Base-by-base conservation (phyloP, 2,888 invertebrate species). In the Crocallis elinguaria region DNA sequence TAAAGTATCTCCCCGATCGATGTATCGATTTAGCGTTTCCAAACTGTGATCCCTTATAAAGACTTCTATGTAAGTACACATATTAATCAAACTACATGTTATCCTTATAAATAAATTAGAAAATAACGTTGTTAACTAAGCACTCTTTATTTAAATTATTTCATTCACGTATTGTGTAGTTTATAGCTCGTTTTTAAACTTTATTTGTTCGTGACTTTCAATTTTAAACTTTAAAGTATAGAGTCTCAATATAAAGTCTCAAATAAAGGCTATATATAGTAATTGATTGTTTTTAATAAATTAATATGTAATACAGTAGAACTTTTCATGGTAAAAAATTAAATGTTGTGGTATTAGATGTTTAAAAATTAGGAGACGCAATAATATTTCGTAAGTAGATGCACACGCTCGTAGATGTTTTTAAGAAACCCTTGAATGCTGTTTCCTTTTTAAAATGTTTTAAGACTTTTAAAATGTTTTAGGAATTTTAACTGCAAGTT, bases 21-120 rank as follows among this genome's bases (percentile, higher is more conserved):
- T 80, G 79, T 85, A 83, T 80, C 71, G 77, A 83, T 80, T 82
- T 88, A 90, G 88, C 76, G 77, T 86, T 89, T 86, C 89, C 89
- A 86, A 86, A 84, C 91, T 91, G 91, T 91, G 91, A 91, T 91
- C 89, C 91, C 89, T 86, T 82, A 84, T 87, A 88, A 90, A 91
- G 91, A 91, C 91, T 90, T 90, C 86, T 89, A 87, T 78, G 73
- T 90, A 89, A 86, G 89, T 86, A 84, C 78, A 77, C 77, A 73
- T 54, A 45, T 72, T 78, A 75, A 71, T 72, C 71, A 54, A 61
- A 66, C 52, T 66, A 57, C 59, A 67, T 69, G 65, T 62, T 62
- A 67, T 60, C 69, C 69, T 67, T 67, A 69, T 60, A 55, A 61
- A 53, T 49, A 49, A 63, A 49, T 63, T 64, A 66, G 63, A 53